Evolutionary conservation across 2,113 vertebrate genomes (phyloP), one percentile per base, ranked within the genome.

Genomic region (Pleuronectes platessa): DNA sequence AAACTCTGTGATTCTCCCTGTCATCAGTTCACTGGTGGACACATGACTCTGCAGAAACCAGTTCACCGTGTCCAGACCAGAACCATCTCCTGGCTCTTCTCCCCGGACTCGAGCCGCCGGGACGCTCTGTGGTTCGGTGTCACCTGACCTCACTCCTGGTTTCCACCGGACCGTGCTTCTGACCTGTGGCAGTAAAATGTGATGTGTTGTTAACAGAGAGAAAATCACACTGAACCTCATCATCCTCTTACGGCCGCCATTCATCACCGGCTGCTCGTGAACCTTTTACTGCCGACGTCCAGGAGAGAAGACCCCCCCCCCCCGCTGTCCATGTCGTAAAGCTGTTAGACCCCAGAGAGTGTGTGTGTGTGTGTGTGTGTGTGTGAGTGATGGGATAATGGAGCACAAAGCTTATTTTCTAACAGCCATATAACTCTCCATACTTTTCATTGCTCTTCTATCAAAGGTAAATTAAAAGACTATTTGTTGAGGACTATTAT

Each of bases 201-300:
- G 82, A 85, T 82, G 76, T 71, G 73, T 83, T 63, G 77, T 88
- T 87, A 77, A 58, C 79, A 35, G 55, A 63, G 63, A 5, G 80
- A 82, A 77, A 26, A 85, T 80, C 86, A 76, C 69, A 37, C 55
- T 61, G 76, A 74, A 68, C 67, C 80, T 70, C 80, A 61, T 81
- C 77, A 40, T 14, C 20, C 23, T 35, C 76, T 75, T 47, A 66
- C 79, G 59, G 79, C 82, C 55, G 71, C 80, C 86, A 81, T 86
- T 73, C 17, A 81, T 88, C 86, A 81, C 74, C 1, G 37, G 63
- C 77, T 31, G 62, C 78, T 64, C 80, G 86, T 81, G 80, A 85
- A 81, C 77, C 58, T 86, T 86, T 86, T 86, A 86, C 63, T 83
- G 82, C 86, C 45, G 61, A 64, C 79, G 68, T 68, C 83, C 73